phyloP scores from a whole-genome alignment of 2,797 vertebrate species.

The Rhinella marina region DNA sequence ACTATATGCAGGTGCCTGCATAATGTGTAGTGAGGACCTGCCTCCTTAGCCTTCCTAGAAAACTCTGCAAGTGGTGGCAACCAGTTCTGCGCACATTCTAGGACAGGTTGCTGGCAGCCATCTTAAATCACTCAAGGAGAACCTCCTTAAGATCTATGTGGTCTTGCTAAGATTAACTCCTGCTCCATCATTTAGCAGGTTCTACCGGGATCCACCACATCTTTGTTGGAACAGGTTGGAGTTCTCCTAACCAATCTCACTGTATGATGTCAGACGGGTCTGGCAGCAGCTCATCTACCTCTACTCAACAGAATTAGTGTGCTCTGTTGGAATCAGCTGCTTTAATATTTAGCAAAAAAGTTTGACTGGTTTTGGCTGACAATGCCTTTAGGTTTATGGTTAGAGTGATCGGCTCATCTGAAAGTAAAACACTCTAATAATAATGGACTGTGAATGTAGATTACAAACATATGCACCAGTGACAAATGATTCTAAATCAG shows the following conservation, averaged over 20 bases:
- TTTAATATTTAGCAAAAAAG: neutral
- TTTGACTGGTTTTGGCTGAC: neutral
- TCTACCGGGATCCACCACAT: neutral
- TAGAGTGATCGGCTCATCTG: neutral
- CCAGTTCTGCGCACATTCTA: too few relatives aligned
- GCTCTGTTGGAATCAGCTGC: too few relatives aligned
- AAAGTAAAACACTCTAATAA: neutral
- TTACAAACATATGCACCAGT: conserved; percentile 24
- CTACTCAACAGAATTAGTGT: neutral
- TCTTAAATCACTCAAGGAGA: too few relatives aligned
- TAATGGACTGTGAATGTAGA: neutral
- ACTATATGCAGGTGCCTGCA: too few relatives aligned
- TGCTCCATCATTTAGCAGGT: neutral
- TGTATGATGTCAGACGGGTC: neutral
- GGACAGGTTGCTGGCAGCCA: too few relatives aligned
- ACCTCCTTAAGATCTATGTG: neutral
- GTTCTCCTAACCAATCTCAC: neutral
- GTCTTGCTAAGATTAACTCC: neutral
- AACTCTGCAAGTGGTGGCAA: too few relatives aligned
- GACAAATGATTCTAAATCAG: conserved; percentile 25
- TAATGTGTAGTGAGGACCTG: too few relatives aligned
- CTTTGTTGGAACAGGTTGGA: neutral
- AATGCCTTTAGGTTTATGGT: neutral
- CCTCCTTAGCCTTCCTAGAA: too few relatives aligned
- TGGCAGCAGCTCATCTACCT: neutral